Evolutionary conservation across 2,113 vertebrate species (phyloP).

Genomic region (Helogale parvula): DNA sequence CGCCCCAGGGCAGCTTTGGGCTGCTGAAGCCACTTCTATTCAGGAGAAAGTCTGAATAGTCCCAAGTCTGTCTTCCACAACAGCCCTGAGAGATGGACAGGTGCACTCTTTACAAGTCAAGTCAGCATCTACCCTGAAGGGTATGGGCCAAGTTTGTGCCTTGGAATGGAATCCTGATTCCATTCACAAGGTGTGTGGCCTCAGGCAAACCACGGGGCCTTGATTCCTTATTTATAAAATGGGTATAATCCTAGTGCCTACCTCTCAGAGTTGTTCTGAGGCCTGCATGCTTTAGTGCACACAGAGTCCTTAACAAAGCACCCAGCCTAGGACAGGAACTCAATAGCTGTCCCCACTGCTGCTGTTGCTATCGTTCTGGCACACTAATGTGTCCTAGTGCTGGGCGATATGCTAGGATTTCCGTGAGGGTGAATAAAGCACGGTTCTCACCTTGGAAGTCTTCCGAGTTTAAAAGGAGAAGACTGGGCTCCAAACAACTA

Average conservation of each 20-base stretch:
- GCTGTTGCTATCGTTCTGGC: too few relatives aligned
- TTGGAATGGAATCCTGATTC: neutral
- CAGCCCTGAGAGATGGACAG: neutral
- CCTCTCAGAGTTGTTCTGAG: neutral
- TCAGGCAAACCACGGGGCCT: neutral
- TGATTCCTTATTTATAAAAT: neutral
- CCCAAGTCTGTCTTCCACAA: neutral
- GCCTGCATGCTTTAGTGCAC: neutral
- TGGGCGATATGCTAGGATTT: neutral
- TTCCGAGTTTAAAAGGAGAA: constrained; percentile 4
- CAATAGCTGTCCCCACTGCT: accelerated
- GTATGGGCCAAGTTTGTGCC: neutral
- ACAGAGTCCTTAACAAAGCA: neutral
- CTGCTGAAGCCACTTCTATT: neutral
- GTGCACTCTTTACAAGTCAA: neutral
- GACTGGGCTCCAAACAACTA: neutral
- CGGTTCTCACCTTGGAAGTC: constrained; percentile 21
- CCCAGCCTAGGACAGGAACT: too few relatives aligned
- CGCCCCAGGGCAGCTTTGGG: neutral
- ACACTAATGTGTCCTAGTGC: neutral
- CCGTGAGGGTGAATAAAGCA: neutral
- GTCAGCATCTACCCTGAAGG: neutral
- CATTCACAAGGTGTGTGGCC: neutral
- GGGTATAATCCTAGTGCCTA: neutral
- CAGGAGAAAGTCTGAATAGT: neutral